phyloP scores from a whole-genome alignment of 1,140 invertebrate genomes.

The Leptinotarsa texana region DNA sequence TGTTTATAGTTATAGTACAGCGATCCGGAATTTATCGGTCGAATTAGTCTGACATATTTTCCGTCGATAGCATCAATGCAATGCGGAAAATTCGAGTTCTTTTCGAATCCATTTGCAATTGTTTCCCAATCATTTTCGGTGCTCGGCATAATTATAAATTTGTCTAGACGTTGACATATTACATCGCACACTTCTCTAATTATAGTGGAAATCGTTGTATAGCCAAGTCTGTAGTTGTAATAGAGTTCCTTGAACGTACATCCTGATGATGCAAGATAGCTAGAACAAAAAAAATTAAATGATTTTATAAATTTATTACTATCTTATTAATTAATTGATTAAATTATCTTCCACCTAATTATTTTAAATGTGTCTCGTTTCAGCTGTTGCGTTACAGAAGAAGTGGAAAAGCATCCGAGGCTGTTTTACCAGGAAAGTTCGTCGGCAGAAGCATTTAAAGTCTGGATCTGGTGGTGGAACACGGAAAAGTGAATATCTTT shows the following conservation, averaged over 20 bases:
- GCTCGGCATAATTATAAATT: neutral
- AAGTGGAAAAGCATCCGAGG: too few species aligned
- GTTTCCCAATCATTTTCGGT: neutral
- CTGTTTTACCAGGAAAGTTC: too few species aligned
- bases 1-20: neutral
- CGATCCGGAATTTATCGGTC: neutral
- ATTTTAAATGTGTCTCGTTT: neutral
- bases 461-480: too few species aligned
- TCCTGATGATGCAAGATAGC: neutral
- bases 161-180: neutral
- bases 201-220: constrained; percentile 3
- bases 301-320: too few species aligned
- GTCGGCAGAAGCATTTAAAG: too few species aligned
- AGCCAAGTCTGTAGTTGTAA: neutral
- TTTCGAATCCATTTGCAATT: neutral
- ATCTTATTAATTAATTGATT: neutral
- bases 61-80: neutral
- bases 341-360: neutral
- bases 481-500: neutral
- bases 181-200: neutral
- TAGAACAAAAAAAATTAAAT: too few species aligned
- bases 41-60: neutral
- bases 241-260: neutral
- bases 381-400: too few species aligned
- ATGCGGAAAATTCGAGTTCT: neutral